Percentiles rank a stretch among this genome's conserved stretches.
These are phyloP conservation scores for Piliocolobus tephrosceles DNA, from an alignment of 2,113 vertebrate genomes.

Conservation along the genomic window DNA sequence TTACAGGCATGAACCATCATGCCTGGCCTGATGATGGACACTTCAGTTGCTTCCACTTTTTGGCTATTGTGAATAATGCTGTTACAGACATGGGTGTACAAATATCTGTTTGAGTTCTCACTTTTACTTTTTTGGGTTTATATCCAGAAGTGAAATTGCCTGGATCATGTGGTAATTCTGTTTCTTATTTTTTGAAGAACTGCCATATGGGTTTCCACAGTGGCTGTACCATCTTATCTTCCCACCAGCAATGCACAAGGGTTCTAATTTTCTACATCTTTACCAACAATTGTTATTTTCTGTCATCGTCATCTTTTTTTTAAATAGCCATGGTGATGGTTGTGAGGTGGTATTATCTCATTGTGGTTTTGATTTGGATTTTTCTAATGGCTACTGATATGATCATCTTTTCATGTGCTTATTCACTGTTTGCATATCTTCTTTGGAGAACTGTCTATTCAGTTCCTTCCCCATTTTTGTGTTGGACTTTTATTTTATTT, in stretches of 20 bases:
- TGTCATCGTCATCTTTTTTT: neutral
- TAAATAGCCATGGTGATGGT: neutral
- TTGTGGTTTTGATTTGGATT: constrained; percentile 39
- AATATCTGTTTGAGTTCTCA: neutral
- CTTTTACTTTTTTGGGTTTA: neutral
- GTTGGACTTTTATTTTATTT: neutral
- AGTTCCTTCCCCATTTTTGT: neutral
- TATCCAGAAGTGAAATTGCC: neutral
- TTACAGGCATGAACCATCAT: no score
- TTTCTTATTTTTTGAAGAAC: neutral
- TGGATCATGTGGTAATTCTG: neutral
- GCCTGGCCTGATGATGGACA: neutral
- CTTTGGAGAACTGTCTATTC: neutral
- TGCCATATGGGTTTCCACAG: neutral
- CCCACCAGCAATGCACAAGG: neutral
- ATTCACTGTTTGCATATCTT: neutral
- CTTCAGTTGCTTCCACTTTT: neutral
- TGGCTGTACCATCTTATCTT: neutral
- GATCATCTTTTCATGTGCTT: neutral
- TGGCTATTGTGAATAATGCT: neutral
- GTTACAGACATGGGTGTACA: neutral
- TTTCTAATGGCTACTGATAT: neutral
- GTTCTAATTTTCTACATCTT: neutral
- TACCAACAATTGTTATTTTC: constrained; percentile 6
- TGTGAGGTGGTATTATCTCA: neutral